phyloP scores from a whole-genome alignment of 2,888 invertebrate species.

The Ecdyonurus torrentis region DNA sequence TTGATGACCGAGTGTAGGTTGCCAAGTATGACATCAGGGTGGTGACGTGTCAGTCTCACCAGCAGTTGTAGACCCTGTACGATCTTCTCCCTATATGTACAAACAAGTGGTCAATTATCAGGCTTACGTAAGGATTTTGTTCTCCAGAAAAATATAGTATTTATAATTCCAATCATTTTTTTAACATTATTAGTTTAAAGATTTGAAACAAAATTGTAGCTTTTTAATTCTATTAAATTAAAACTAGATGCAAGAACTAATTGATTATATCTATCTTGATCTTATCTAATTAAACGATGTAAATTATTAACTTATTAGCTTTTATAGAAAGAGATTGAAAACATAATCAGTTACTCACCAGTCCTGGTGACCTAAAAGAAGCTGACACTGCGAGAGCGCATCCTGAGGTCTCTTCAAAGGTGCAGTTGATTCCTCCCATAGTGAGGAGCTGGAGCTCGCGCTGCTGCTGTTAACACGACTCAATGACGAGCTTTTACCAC shows the following conservation, averaged over 20 bases:
- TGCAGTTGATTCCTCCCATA: conserved; percentile 20
- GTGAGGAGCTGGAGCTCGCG: conserved; percentile 15
- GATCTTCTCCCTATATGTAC: conserved; percentile 55
- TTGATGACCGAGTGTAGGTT: conserved; percentile 50
- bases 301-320: too few species aligned
- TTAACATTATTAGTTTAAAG: too few species aligned
- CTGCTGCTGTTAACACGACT: background rate
- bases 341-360: conserved; percentile 35
- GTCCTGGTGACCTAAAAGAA: conserved; percentile 51
- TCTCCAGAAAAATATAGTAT: too few species aligned
- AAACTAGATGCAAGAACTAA: background rate
- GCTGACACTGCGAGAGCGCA: conserved; percentile 40
- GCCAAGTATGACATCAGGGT: conserved; percentile 40
- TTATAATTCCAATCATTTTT: too few species aligned
- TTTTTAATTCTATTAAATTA: too few species aligned
- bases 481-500: background rate
- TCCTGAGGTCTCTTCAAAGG: conserved; percentile 47
- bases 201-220: too few species aligned
- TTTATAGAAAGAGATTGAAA: too few species aligned
- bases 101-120: too few species aligned
- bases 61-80: conserved; percentile 53
- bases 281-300: background rate
- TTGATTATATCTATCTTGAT: conserved; percentile 2
- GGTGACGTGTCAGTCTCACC: conserved; percentile 48
- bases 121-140: too few species aligned